A percentile compares a stretch with the other conserved stretches of the same genome.
Evolutionary conservation across 2,797 vertebrate genomes (phyloP).

Genomic region (Chelon auratus): DNA sequence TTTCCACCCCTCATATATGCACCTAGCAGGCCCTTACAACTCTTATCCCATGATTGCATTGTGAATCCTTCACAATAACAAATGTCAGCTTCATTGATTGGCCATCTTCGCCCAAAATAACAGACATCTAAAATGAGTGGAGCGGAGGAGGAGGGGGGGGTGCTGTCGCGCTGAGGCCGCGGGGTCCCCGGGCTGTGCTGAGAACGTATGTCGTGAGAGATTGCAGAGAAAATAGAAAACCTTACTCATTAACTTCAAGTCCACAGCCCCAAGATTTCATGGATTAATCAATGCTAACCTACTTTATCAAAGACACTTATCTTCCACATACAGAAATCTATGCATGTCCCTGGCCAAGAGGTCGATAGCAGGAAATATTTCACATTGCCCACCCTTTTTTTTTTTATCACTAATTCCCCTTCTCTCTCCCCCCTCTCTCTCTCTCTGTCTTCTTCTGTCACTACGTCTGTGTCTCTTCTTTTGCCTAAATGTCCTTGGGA

Average conservation of each 20-base stretch:
- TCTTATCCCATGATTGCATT: conserved; percentile 77
- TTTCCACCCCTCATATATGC: conserved; percentile 74
- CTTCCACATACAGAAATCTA: conserved; percentile 87
- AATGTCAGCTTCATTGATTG: conserved; percentile 86
- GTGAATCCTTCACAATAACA: conserved; percentile 84
- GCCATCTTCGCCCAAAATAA: conserved; percentile 80
- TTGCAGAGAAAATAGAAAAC: conserved; percentile 82
- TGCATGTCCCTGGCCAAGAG: conserved; percentile 82
- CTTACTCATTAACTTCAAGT: conserved; percentile 87
- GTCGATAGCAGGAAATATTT: conserved; percentile 87
- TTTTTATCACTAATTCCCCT: conserved; percentile 63
- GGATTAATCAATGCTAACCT: conserved; percentile 91
- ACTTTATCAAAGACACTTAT: conserved; percentile 91
- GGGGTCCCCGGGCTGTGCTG: conserved; percentile 69
- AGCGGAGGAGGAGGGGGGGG: conserved; percentile 24
- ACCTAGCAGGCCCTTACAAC: conserved; percentile 67
- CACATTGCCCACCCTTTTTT: conserved; percentile 78
- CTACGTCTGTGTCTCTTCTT: conserved; percentile 64
- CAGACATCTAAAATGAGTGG: conserved; percentile 63
- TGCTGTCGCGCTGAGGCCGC: not conserved
- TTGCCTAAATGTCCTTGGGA: conserved; percentile 81
- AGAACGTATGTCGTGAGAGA: conserved; percentile 72
- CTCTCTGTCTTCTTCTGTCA: conserved; percentile 49
- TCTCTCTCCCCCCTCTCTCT: conserved; percentile 29
- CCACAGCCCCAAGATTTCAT: conserved; percentile 85